These are phyloP conservation scores for Achroia grisella DNA, from an alignment of 1,140 invertebrate species.

Conservation along the genomic window DNA sequence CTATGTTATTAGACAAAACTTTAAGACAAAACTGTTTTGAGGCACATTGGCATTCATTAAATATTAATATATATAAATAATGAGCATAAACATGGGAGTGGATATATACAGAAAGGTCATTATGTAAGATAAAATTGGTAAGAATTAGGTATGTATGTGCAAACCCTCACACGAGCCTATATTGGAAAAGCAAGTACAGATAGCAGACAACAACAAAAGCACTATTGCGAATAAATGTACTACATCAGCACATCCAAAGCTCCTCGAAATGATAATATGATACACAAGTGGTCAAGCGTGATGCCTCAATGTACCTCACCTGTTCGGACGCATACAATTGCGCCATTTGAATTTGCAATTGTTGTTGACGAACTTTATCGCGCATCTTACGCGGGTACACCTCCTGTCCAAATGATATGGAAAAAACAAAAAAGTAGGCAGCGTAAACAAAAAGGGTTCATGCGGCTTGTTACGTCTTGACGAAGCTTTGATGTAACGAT, in stretches of 20 bases:
- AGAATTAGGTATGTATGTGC: no score
- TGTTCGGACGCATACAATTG: constrained; percentile 71
- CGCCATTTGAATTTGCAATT: constrained; percentile 72
- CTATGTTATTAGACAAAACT: no score
- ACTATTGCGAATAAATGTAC: constrained; percentile 36
- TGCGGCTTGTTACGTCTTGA: constrained; percentile 54
- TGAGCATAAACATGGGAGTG: no score
- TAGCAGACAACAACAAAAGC: constrained; percentile 44
- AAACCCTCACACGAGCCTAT: constrained; percentile 9
- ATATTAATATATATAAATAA: no score
- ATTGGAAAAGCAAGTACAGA: constrained; percentile 28
- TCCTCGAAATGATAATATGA: constrained; percentile 34
- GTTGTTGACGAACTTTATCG: constrained; percentile 78
- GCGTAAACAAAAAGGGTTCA: constrained; percentile 67
- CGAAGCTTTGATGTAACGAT: constrained; percentile 40
- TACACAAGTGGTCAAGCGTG: constrained; percentile 54
- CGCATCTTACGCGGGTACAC: constrained; percentile 82
- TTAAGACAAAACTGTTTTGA: no score
- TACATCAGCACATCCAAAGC: constrained; percentile 72
- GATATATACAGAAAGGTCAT: background rate
- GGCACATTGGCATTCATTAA: no score
- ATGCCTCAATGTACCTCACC: constrained; percentile 67
- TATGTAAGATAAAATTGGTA: no score
- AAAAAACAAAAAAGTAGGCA: constrained; percentile 72
- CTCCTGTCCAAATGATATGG: constrained; percentile 76